phyloP scores from a whole-genome alignment of 2,888 invertebrate genomes.

The Andricus curvator region DNA sequence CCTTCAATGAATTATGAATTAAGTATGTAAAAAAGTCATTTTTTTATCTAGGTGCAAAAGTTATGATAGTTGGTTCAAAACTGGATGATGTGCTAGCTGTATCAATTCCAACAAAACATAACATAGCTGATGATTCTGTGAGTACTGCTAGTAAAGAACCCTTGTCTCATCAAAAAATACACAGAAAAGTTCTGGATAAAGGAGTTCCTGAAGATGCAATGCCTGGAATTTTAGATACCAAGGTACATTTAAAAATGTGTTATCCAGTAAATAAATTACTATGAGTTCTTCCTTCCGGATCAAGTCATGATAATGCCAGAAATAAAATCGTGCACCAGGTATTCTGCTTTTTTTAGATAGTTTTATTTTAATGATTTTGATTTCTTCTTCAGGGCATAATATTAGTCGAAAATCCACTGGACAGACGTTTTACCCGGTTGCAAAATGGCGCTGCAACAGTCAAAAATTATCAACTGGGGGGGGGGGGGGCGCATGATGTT shows the following conservation, averaged over 20 bases:
- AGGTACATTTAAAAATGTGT: slow-evolving; percentile 80
- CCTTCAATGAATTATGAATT: too few relatives aligned
- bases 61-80: slow-evolving; percentile 95
- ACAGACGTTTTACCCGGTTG: too few relatives aligned
- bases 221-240: slow-evolving; percentile 90
- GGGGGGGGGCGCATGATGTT: too few relatives aligned
- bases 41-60: slow-evolving; percentile 82
- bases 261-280: background rate
- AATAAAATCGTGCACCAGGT: too few relatives aligned
- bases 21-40: background rate
- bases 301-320: too few relatives aligned
- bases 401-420: too few relatives aligned
- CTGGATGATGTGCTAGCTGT: slow-evolving; percentile 92
- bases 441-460: too few relatives aligned
- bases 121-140: slow-evolving; percentile 82
- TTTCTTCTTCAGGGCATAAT: too few relatives aligned
- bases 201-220: slow-evolving; percentile 94
- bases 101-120: slow-evolving; percentile 86
- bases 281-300: too few relatives aligned
- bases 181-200: slow-evolving; percentile 92
- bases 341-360: too few relatives aligned
- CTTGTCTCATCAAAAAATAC: slow-evolving; percentile 87
- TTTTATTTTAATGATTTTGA: too few relatives aligned
- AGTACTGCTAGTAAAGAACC: slow-evolving; percentile 84
- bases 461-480: too few relatives aligned